These are phyloP conservation scores for Prochilodus magdalenae DNA, from an alignment of 2,113 vertebrate genomes.

Conservation along the genomic window DNA sequence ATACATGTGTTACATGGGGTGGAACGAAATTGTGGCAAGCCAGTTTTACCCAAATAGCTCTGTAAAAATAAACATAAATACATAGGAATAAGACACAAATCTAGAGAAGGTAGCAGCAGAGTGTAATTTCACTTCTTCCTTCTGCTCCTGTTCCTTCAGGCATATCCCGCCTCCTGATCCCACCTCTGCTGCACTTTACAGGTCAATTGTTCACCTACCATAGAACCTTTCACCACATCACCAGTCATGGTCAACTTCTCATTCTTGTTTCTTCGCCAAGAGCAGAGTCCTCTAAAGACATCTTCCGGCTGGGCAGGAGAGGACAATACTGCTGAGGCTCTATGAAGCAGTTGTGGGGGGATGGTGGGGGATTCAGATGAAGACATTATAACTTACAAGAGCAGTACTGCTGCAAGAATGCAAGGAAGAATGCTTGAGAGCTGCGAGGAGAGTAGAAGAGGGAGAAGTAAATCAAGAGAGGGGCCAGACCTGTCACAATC, in stretches of 20 bases:
- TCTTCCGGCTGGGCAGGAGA: not conserved
- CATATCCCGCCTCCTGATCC: conserved; percentile 8
- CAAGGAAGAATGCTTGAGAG: conserved; percentile 25
- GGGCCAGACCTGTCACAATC: conserved; percentile 22
- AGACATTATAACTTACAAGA: conserved; percentile 22
- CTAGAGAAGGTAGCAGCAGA: no score
- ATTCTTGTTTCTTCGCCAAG: not conserved
- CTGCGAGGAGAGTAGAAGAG: conserved; percentile 3
- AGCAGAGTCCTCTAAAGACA: conserved; percentile 3
- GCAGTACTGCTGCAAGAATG: conserved; percentile 28
- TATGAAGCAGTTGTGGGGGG: not conserved
- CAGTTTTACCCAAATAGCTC: no score
- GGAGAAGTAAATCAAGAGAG: conserved; percentile 44
- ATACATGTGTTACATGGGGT: no score
- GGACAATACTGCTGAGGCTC: not conserved
- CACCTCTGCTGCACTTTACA: conserved; percentile 1
- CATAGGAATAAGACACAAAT: conserved; percentile 25
- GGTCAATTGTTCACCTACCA: no score
- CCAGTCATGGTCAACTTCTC: not conserved
- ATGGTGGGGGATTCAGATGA: not conserved
- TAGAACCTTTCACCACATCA: not conserved
- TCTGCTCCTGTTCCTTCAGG: not conserved
- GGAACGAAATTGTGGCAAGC: no score
- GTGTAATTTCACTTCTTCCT: not conserved
- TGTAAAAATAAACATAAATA: not conserved